Base-by-base conservation (phyloP, 2,888 invertebrate species). In the Leptopilina syphax region DNA sequence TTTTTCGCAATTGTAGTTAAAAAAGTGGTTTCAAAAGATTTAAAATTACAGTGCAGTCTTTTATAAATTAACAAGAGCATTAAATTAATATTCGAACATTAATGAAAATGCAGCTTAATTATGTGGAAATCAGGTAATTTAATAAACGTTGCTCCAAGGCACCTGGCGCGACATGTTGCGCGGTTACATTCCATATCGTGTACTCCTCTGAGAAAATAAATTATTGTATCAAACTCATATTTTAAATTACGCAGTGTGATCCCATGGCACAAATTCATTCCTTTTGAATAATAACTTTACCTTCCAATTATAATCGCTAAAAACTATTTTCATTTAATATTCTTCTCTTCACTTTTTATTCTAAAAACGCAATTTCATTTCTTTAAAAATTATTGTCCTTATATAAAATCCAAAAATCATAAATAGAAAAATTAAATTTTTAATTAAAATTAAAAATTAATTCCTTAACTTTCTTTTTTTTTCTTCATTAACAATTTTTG, bases 131-230 rank as follows among this genome's bases (percentile, higher is more conserved):
- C 18, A 24, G 63, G 63, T 18, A 24, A 63, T 63, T 63, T 63
- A 63, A 63, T 63, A 63, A 63, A 63, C 18, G 63, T 18, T 63
- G 63, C 63, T 63, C 63, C 63, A 63, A 63, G 63, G 63, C 63
- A 63, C 60, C 60, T 60, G 60, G 60, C 60, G 60, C 60, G 60
- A 60, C 63, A 63, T 63, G 63, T 63, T 60, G 60, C 60, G 60
- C n/a, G 60, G 60, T 60, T 60, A 63, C 63, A 63, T 63, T 18
- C 18, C 63, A 24, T 63, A 63, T 63, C 18, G 63, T 63, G 63
- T 63, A 63, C 18, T 63, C 63, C 63, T 63, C 63, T 63, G 63
- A 63, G 63, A 63, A 63, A 63, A 63, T 63, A 63, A 63, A 63
- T 63, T 63, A 63, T 50, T 24, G 63, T 63, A 24, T 63, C 63